phyloP scores from a whole-genome alignment of 2,113 vertebrate genomes.

The Channa maculata region DNA sequence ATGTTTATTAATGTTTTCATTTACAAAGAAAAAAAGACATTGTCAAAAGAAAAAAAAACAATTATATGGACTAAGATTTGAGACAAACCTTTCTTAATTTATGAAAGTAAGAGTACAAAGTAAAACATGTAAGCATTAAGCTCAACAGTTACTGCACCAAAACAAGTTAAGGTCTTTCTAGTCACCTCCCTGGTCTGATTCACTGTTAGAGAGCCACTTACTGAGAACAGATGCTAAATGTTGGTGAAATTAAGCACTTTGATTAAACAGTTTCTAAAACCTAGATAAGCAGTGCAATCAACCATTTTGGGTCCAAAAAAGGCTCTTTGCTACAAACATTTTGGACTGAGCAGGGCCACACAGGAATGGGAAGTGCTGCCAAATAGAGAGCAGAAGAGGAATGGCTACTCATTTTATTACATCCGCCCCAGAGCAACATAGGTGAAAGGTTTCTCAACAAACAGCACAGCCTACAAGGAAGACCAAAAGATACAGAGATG shows the following conservation, averaged over 20 bases:
- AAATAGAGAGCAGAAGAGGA: constrained; percentile 41
- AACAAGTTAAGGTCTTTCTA: constrained; percentile 26
- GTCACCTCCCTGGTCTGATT: not conserved
- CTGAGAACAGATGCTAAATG: constrained; percentile 7
- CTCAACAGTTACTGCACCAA: constrained; percentile 52
- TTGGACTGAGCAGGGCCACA: constrained; percentile 11
- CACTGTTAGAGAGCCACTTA: constrained; percentile 14
- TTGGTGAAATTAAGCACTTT: not conserved
- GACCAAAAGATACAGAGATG: constrained; percentile 60
- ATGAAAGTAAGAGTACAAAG: constrained; percentile 60
- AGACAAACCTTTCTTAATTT: constrained; percentile 59
- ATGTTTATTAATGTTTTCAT: constrained; percentile 67
- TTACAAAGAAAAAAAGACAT: constrained; percentile 59
- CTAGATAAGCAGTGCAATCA: constrained; percentile 24
- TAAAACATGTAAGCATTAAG: constrained; percentile 41
- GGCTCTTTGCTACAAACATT: constrained; percentile 19
- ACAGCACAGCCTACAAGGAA: constrained; percentile 56
- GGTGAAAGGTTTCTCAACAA: constrained; percentile 21
- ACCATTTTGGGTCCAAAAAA: not conserved
- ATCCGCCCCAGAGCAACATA: constrained; percentile 53
- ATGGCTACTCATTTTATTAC: constrained; percentile 54
- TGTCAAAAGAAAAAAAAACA: constrained; percentile 31
- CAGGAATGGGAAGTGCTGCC: constrained; percentile 56
- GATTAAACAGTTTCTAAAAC: constrained; percentile 22
- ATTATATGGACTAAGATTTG: constrained; percentile 51